Conservation (phyloP, 1,140 invertebrate species). For the Diabrotica virgifera region DNA sequence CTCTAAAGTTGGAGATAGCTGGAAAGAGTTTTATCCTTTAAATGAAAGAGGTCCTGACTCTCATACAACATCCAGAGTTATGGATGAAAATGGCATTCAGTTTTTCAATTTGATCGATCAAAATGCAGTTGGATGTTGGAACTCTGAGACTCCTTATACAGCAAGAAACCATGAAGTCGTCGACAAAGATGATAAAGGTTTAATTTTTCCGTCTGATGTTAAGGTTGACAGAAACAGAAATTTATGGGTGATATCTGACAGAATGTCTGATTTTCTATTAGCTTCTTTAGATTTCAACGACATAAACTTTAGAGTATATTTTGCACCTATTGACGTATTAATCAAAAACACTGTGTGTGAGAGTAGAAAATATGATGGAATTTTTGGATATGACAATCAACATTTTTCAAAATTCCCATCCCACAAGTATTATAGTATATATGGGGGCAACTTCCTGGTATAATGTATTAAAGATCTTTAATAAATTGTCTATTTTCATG, state of each 20-base stretch:
- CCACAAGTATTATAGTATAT: neutral
- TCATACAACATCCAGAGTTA: constrained; percentile 69
- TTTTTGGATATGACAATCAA: neutral
- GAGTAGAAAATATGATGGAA: neutral
- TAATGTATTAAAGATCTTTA: neutral
- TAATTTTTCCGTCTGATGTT: constrained; percentile 76
- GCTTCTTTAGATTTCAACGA: constrained; percentile 70
- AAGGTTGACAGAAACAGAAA: constrained; percentile 66
- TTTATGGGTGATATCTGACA: constrained; percentile 76
- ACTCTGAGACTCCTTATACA: constrained; percentile 61
- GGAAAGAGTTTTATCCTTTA: constrained; percentile 67
- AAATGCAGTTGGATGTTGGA: constrained; percentile 80
- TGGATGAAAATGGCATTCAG: constrained; percentile 70
- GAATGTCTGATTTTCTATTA: constrained; percentile 74
- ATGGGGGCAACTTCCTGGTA: neutral
- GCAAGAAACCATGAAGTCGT: constrained; percentile 66
- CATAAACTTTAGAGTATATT: constrained; percentile 74
- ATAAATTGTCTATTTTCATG: neutral
- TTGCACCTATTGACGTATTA: constrained; percentile 60
- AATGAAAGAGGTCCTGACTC: constrained; percentile 63
- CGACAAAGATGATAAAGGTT: constrained; percentile 68
- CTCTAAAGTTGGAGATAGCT: constrained; percentile 62
- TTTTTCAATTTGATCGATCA: constrained; percentile 75
- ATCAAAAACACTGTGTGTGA: constrained; percentile 69
- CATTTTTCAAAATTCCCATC: neutral